phyloP scores from a whole-genome alignment of 1,140 invertebrate species.

The Rhagoletis zephyria region DNA sequence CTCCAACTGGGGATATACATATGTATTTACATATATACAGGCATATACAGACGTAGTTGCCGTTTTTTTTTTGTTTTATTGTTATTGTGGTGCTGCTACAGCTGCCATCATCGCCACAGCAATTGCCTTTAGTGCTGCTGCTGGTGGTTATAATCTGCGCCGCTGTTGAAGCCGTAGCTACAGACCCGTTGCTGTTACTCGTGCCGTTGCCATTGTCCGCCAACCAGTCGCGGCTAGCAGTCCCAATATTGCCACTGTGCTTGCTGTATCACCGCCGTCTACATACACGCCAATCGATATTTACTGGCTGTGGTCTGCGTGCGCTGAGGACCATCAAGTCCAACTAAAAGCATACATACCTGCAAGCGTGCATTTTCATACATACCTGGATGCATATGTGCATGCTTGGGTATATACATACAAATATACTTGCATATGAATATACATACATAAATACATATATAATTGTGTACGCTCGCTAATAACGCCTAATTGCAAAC shows the following conservation, averaged over 20 bases:
- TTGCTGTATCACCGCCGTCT: slow-evolving; percentile 27
- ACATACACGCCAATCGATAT: not conserved
- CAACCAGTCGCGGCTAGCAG: not conserved
- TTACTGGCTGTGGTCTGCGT: slow-evolving; percentile 21
- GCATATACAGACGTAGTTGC: not conserved
- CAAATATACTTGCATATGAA: not conserved
- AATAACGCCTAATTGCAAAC: slow-evolving; percentile 7
- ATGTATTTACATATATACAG: not conserved
- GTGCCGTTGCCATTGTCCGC: slow-evolving; percentile 39
- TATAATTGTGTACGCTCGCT: not conserved
- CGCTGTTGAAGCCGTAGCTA: not conserved
- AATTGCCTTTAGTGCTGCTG: too few relatives aligned
- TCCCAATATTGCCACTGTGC: not conserved
- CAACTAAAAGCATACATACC: slow-evolving; percentile 12
- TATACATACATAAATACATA: not conserved
- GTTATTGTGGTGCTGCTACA: not conserved
- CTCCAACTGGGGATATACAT: not conserved
- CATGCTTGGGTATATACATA: not conserved
- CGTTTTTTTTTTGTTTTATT: not conserved
- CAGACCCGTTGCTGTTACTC: not conserved
- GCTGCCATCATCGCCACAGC: not conserved
- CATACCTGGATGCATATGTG: not conserved
- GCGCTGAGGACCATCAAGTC: slow-evolving; percentile 44
- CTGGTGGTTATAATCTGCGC: not conserved
- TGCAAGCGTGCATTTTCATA: not conserved